Evolutionary conservation across 64 coral and sea anemone species (phyloP).

Genomic region (Stylophora pistillata): DNA sequence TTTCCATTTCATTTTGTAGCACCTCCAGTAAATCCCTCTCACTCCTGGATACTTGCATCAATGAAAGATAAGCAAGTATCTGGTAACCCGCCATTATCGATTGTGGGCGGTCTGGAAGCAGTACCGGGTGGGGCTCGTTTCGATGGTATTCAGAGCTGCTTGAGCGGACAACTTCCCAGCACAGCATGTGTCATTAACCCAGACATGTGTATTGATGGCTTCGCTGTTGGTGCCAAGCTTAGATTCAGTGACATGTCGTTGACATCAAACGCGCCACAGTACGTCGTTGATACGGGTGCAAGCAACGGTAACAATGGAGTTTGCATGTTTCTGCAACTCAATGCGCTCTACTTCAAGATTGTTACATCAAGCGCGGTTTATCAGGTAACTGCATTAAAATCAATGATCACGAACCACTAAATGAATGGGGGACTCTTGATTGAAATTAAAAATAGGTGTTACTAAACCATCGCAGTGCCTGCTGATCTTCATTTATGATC

Average conservation of each 20-base stretch:
- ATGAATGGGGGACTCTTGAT: too few relatives aligned
- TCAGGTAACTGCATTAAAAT: constrained; percentile 11
- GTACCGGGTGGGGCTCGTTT: constrained; percentile 58
- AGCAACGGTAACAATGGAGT: constrained; percentile 59
- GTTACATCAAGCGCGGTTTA: constrained; percentile 55
- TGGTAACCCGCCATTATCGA: constrained; percentile 65
- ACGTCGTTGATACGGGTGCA: constrained; percentile 77
- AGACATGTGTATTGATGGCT: constrained; percentile 50
- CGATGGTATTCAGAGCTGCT: constrained; percentile 63
- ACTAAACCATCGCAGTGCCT: too few relatives aligned
- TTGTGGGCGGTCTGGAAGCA: constrained; percentile 27
- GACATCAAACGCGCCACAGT: constrained; percentile 48
- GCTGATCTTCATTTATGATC: too few relatives aligned
- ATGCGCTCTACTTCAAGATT: constrained; percentile 48
- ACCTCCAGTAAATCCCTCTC: constrained; percentile 61
- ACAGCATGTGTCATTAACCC: constrained; percentile 69
- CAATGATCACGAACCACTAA: neutral
- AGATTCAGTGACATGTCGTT: constrained; percentile 45
- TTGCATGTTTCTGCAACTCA: constrained; percentile 49
- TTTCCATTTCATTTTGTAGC: constrained; percentile 35
- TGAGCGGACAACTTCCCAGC: constrained; percentile 22
- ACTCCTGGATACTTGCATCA: constrained; percentile 54
- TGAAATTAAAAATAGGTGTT: too few relatives aligned
- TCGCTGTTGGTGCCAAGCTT: constrained; percentile 67
- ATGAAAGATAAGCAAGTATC: constrained; percentile 43